phyloP scores from a whole-genome alignment of 1,140 invertebrate genomes.

The Trichomalopsis sarcophagae region DNA sequence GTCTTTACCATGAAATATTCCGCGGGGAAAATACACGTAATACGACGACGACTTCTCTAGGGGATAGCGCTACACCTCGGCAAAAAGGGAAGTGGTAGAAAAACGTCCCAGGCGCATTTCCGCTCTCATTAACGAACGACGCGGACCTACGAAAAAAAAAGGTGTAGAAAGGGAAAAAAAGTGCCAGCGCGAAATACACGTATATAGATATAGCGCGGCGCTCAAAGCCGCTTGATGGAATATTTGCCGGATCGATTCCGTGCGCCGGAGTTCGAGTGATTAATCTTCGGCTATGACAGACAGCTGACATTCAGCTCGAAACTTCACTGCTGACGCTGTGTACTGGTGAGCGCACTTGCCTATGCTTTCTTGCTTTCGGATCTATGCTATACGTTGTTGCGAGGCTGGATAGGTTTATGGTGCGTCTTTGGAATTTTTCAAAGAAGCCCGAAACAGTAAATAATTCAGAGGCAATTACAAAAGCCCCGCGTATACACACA shows the following conservation, averaged over 20 bases:
- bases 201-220: neutral
- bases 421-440: no score
- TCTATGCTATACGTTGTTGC: no score
- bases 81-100: neutral
- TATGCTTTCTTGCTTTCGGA: neutral
- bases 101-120: neutral
- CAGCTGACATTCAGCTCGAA: conserved; percentile 29
- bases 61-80: neutral
- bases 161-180: neutral
- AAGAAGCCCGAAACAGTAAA: no score
- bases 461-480: no score
- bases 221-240: conserved; percentile 19
- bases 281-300: conserved; percentile 42
- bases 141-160: conserved; percentile 3
- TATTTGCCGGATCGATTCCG: conserved; percentile 40
- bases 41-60: neutral
- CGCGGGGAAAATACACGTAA: neutral
- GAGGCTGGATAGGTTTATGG: no score
- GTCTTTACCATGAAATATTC: neutral
- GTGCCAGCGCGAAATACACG: neutral
- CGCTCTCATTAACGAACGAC: conserved; percentile 6
- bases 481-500: no score
- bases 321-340: neutral
- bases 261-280: conserved; percentile 25
- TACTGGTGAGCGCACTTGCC: neutral